A percentile compares a stretch with the other conserved stretches of the same genome.
Evolutionary conservation across 2,113 vertebrate genomes (phyloP).

Genomic region (Calyptommatus sinebrachiatus): DNA sequence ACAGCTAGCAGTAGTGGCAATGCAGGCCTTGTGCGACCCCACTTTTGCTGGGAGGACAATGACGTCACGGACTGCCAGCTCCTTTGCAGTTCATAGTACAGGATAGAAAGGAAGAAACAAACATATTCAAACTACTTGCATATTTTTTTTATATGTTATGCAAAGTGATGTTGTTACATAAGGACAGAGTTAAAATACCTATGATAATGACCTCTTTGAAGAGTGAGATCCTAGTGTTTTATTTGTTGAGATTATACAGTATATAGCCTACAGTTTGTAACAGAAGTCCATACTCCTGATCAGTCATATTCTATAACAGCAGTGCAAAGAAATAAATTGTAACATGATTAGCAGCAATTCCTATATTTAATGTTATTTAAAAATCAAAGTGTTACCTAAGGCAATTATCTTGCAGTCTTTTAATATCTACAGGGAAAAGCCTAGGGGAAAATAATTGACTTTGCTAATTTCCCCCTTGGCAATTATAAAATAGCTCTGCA

Average conservation of each 20-base stretch:
- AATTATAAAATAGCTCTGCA: constrained; percentile 78
- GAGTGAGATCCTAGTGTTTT: constrained; percentile 1
- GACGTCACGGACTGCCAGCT: too few species aligned
- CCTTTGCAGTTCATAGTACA: too few species aligned
- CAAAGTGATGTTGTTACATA: constrained; percentile 32
- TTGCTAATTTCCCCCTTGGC: constrained; percentile 80
- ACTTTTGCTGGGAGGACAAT: too few species aligned
- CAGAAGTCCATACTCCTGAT: constrained; percentile 30
- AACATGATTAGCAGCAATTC: constrained; percentile 70
- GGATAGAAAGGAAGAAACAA: constrained; percentile 10
- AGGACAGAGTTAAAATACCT: constrained; percentile 34
- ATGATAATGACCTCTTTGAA: constrained; percentile 12
- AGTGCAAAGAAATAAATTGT: constrained; percentile 66
- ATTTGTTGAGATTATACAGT: constrained; percentile 6
- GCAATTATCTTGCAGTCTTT: constrained; percentile 76
- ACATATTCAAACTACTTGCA: not conserved
- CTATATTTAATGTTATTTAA: constrained; percentile 77
- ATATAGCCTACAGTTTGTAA: constrained; percentile 23
- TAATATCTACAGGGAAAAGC: constrained; percentile 79
- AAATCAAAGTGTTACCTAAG: constrained; percentile 78
- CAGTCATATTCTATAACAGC: constrained; percentile 41
- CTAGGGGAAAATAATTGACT: constrained; percentile 80
- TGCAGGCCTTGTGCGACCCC: too few species aligned
- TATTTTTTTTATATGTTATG: constrained; percentile 22
- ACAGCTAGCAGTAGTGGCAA: too few species aligned